A percentile compares a stretch with the other conserved stretches of the same genome.
Evolutionary conservation across 2,113 vertebrate genomes (phyloP).

Genomic region (Alouatta palliata): DNA sequence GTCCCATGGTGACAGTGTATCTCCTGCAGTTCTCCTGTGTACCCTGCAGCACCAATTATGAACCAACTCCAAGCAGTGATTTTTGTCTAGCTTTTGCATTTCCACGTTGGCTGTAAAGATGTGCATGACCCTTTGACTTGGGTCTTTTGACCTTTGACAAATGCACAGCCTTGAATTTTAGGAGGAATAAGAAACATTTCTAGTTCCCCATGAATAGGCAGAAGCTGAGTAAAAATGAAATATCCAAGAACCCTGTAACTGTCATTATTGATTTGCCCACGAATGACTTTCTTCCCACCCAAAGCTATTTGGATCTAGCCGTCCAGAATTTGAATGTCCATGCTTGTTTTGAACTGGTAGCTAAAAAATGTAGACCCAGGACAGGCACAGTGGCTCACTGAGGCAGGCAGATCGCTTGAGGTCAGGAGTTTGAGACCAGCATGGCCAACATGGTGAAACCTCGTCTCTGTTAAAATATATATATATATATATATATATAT

Average conservation of each 20-base stretch:
- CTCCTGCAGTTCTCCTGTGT: slow-evolving; percentile 9
- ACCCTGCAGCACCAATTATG: rapidly evolving
- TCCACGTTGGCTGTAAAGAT: neutral
- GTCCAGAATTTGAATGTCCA: rapidly evolving
- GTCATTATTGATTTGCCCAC: rapidly evolving
- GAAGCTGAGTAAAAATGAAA: neutral
- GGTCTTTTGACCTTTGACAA: neutral
- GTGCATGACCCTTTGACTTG: neutral
- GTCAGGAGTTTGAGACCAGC: too few relatives aligned
- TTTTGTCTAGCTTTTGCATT: neutral
- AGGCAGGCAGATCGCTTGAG: too few relatives aligned
- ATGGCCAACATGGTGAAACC: too few relatives aligned
- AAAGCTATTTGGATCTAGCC: neutral
- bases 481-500: too few relatives aligned
- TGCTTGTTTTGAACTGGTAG: neutral
- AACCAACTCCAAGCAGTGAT: neutral
- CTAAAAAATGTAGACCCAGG: neutral
- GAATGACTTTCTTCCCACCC: neutral
- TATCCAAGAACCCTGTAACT: rapidly evolving
- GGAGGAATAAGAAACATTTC: neutral
- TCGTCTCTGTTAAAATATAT: too few relatives aligned
- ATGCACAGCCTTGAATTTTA: neutral
- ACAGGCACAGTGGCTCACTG: too few relatives aligned
- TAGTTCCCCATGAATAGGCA: neutral
- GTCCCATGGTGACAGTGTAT: rapidly evolving